Evolutionary conservation across 2,113 vertebrate species (phyloP), one percentile per base, ranked within the genome.

Genomic region (Pandion haliaetus): DNA sequence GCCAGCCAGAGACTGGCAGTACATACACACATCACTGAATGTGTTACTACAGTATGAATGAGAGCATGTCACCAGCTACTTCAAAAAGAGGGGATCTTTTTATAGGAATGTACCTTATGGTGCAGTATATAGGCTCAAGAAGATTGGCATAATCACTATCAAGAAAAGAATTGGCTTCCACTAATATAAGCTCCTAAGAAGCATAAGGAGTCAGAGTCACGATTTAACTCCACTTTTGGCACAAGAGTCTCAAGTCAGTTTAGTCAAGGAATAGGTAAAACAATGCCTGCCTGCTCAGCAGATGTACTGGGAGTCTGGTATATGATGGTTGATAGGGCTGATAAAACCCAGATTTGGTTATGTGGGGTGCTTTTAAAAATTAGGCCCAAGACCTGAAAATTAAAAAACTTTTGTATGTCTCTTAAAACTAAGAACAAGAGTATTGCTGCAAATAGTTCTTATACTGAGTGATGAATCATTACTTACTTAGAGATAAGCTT

Each of bases 241-340:
- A 83, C 28, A 73, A 29, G 29, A 50, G 12, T 59, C 42, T 63
- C 40, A 47, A 74, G 52, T 47, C 25, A n/a, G 12, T 17, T 65
- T 34, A 49, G 28, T 25, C 20, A 62, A 69, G 25, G 34, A 61
- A 28, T 1, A 70, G 23, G 36, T 14, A n/a, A 65, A 94, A 52
- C 34, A 59, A 24, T 0, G 5, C 17, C 49, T 47, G 83, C 40
- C 34, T 47, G 36, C 36, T 77, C 67, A 87, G 65, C 54, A 70
- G 45, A 24, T 16, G 16, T 12, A 24, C 34, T 16, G n/a, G 14
- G 14, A 69, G 9, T 34, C 59, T 36, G 34, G 34, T 36, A 32
- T 29, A 9, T 0, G 0, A 25, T 21, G 9, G 23, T 0, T 45
- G 29, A 44, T 0, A 9, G 52, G 21, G 19, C 7, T 82, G 66